Evolutionary conservation across 1,140 invertebrate species (phyloP).

Genomic region (Drosophila carrolli): DNA sequence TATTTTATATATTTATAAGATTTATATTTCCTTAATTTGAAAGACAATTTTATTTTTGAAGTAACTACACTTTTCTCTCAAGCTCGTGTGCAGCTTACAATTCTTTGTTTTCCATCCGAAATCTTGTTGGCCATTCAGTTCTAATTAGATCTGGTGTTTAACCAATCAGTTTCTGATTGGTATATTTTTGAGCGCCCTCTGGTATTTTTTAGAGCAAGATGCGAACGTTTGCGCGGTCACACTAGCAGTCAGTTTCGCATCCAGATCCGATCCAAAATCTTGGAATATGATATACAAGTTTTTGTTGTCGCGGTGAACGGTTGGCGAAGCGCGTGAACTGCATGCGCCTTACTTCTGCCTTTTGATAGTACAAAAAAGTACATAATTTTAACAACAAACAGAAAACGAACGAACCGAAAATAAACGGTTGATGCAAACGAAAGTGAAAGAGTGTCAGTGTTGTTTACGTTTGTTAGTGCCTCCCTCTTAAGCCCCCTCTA

Average conservation of each 20-base stretch:
- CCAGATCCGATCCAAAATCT: slow-evolving; percentile 14
- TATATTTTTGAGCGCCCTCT: not conserved
- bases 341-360: slow-evolving; percentile 15
- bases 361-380: slow-evolving; percentile 24
- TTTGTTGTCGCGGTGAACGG: slow-evolving; percentile 43
- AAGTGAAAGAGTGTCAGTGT: slow-evolving; percentile 48
- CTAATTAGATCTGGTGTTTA: not conserved
- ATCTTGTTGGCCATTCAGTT: too few species aligned
- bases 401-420: slow-evolving; percentile 44
- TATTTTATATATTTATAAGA: too few species aligned
- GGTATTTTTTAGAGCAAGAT: not conserved
- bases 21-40: too few species aligned
- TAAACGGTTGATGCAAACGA: slow-evolving; percentile 30
- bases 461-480: slow-evolving; percentile 40
- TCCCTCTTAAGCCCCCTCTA: slow-evolving; percentile 18
- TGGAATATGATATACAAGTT: slow-evolving; percentile 13
- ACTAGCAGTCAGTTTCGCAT: not conserved
- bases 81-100: too few species aligned
- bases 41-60: too few species aligned
- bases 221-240: not conserved
- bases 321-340: slow-evolving; percentile 29
- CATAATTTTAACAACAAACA: slow-evolving; percentile 33
- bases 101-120: too few species aligned
- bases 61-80: too few species aligned
- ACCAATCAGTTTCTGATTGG: not conserved